Evolutionary conservation across 2,113 vertebrate species (phyloP).

Genomic region (Fregetta grallaria): DNA sequence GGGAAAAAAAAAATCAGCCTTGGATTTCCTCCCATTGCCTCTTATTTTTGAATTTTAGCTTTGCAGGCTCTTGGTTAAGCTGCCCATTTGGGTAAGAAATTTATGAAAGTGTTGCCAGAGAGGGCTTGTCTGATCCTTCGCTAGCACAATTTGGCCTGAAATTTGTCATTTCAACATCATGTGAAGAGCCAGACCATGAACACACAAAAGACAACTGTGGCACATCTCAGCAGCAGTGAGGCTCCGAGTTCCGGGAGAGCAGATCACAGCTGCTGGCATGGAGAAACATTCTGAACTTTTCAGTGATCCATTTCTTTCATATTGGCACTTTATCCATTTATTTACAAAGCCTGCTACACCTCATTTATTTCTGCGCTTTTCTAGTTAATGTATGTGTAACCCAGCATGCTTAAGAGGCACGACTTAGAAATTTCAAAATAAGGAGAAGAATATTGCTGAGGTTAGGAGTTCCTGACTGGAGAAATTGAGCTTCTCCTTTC

Average conservation of each 20-base stretch:
- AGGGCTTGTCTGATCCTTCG: background rate
- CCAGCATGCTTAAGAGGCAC: background rate
- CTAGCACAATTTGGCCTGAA: background rate
- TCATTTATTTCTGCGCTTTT: background rate
- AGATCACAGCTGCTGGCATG: background rate
- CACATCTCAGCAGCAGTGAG: background rate
- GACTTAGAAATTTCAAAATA: background rate
- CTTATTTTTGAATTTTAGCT: background rate
- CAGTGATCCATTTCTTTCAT: background rate
- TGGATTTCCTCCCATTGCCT: background rate
- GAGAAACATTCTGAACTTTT: background rate
- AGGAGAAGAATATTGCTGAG: background rate
- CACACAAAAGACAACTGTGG: background rate
- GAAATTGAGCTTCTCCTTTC: background rate
- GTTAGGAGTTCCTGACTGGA: background rate
- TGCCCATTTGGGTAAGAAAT: background rate
- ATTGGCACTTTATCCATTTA: background rate
- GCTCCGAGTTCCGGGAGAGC: background rate
- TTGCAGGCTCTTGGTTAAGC: background rate
- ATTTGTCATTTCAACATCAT: conserved; percentile 3
- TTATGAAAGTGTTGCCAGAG: background rate
- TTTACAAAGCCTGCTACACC: background rate
- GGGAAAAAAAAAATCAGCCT: background rate
- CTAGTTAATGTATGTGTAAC: background rate
- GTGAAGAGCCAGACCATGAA: background rate